Conservation (phyloP, 2,888 invertebrate species). For the Ophraella communa region DNA sequence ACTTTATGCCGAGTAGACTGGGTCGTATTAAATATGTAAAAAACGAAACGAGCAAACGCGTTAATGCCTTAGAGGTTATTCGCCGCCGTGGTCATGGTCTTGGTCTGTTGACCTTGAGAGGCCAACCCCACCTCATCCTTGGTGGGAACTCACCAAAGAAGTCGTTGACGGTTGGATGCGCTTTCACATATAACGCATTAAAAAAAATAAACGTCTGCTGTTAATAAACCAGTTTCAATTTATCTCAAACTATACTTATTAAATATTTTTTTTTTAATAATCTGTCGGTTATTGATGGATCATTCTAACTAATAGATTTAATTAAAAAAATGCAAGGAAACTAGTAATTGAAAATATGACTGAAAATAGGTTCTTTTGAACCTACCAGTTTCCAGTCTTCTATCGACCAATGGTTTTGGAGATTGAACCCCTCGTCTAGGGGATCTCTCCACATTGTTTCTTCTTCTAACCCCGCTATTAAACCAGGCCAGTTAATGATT, state of each 20-base stretch:
- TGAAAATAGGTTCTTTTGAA: no score
- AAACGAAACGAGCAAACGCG: conserved; percentile 4
- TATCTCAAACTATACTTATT: background rate
- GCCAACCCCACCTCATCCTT: conserved; percentile 47
- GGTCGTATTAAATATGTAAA: background rate
- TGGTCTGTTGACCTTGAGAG: conserved; percentile 55
- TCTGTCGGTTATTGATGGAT: background rate
- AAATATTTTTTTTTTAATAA: background rate
- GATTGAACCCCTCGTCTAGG: no score
- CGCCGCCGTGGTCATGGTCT: conserved; percentile 39
- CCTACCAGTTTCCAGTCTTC: no score
- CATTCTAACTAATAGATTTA: no score
- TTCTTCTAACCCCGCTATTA: no score
- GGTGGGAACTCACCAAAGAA: conserved; percentile 16
- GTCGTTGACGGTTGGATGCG: conserved; percentile 27
- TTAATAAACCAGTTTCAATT: background rate
- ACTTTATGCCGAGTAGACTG: background rate
- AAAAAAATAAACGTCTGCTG: background rate
- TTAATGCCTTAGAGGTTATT: conserved; percentile 49
- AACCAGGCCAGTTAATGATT: no score
- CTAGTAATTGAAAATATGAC: no score
- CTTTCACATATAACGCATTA: background rate
- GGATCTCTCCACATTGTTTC: no score
- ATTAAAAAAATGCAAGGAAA: no score
- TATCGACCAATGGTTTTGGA: no score